Conservation (phyloP, 2,888 invertebrate genomes). For the Machimus rusticus region DNA sequence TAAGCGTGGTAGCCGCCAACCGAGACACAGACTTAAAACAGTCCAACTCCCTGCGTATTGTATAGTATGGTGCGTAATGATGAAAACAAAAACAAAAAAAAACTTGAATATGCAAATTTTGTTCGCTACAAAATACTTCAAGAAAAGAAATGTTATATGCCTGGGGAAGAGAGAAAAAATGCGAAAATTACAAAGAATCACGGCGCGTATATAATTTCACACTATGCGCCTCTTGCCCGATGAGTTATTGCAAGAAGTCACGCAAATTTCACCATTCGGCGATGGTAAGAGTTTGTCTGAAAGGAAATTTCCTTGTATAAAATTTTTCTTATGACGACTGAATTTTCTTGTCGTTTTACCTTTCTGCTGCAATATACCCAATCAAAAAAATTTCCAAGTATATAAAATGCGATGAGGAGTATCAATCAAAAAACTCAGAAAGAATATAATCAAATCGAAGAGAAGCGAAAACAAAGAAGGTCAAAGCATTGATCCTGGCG, state of each 20-base stretch:
- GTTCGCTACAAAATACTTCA: not conserved
- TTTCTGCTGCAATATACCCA: not conserved
- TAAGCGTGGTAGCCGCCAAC: constrained; percentile 13
- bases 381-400: not conserved
- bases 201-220: constrained; percentile 51
- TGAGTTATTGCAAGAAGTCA: constrained; percentile 44
- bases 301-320: constrained; percentile 1
- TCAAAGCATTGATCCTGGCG: constrained; percentile 40
- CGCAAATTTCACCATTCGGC: constrained; percentile 38
- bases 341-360: constrained; percentile 14
- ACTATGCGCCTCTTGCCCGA: constrained; percentile 49
- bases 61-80: not conserved
- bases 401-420: constrained; percentile 1
- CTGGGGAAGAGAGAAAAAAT: constrained; percentile 22
- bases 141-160: not conserved
- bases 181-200: constrained; percentile 49
- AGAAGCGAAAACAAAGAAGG: constrained; percentile 20
- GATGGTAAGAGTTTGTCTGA: not conserved
- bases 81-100: not conserved
- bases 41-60: not conserved
- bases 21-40: not conserved
- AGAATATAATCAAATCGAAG: constrained; percentile 25
- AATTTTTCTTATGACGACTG: not conserved
- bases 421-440: constrained; percentile 33
- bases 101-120: constrained; percentile 24